Evolutionary conservation across 1,140 invertebrate species (phyloP), one percentile per base, ranked within the genome.

Genomic region (Eufriesea mexicana): DNA sequence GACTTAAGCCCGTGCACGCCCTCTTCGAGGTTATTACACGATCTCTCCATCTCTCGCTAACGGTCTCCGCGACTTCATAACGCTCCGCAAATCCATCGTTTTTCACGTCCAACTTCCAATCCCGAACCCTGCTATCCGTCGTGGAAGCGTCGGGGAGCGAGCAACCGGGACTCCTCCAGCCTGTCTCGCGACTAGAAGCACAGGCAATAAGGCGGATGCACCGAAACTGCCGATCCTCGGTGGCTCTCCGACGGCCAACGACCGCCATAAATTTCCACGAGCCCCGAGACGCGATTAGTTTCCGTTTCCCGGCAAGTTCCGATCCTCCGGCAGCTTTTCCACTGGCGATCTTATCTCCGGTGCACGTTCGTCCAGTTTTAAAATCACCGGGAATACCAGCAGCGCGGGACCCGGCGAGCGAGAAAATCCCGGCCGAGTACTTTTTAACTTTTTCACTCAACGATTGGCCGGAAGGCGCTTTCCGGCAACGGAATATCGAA

Each of bases 121-220:
- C 35, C 4, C 35, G 35, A 4, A 35, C 1, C 35, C 35, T 35
- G 35, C 35, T 4, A 35, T 35, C 4, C 35, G 35, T 2, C 35
- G 35, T 2, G 35, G 1, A 35, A 35, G 35, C n/a, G n/a, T n/a
- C n/a, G n/a, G n/a, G n/a, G n/a, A n/a, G n/a, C n/a, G n/a, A n/a
- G n/a, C n/a, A n/a, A n/a, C n/a, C n/a, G n/a, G n/a, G n/a, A n/a
- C n/a, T 35, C 4, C 35, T 35, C 35, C 14, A 0, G 47, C 7
- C 64, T 12, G 64, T 57, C 67, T 67, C 76, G 76, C 68, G 68
- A 78, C 20, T 49, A 45, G 64, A n/a, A 6, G 51, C 42, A 16
- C 45, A 68, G 45, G 49, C 75, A 55, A 54, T 77, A 77, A 77
- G 49, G 23, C n/a, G n/a, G n/a, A n/a, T n/a, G n/a, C n/a, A n/a